Base-by-base conservation (phyloP, 1,140 invertebrate genomes). In the Ostrea denselamellosa region DNA sequence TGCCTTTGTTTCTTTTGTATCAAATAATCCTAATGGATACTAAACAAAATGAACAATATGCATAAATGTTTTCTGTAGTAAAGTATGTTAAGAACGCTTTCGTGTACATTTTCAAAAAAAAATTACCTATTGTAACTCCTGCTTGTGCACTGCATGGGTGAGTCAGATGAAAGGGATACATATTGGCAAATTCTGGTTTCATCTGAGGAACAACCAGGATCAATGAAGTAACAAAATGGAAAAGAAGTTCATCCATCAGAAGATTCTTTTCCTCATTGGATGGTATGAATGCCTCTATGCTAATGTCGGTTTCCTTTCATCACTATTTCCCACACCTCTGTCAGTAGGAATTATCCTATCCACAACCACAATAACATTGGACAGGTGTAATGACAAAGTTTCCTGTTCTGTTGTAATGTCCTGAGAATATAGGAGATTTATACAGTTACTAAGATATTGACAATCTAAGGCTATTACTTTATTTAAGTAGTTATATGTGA, bases 391-490 rank as follows among this genome's bases (percentile, higher is more conserved):
- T 28, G 71, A 86, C 1, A 82, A 56, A 9, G 85, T 86, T 56
- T 86, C n/a, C n/a, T n/a, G n/a, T n/a, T 81, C 71, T 86, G 85
- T 56, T 28, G 68, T 44, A 71, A 86, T 25, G 71, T 86, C 44
- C 68, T 71, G 7, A 68, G 25, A 68, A 25, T 68, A 28, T n/a
- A n/a, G n/a, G n/a, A n/a, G n/a, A n/a, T n/a, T n/a, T n/a, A n/a
- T n/a, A n/a, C n/a, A n/a, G n/a, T n/a, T n/a, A n/a, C n/a, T n/a
- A n/a, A n/a, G n/a, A n/a, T n/a, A n/a, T n/a, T n/a, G n/a, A n/a
- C n/a, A n/a, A n/a, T n/a, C n/a, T n/a, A n/a, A n/a, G n/a, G n/a
- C n/a, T n/a, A n/a, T n/a, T n/a, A n/a, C n/a, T n/a, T n/a, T n/a
- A n/a, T n/a, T n/a, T n/a, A n/a, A n/a, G n/a, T n/a, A n/a, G n/a